Conservation (phyloP, 2,888 invertebrate species). For the Opisthograptis luteolata region DNA sequence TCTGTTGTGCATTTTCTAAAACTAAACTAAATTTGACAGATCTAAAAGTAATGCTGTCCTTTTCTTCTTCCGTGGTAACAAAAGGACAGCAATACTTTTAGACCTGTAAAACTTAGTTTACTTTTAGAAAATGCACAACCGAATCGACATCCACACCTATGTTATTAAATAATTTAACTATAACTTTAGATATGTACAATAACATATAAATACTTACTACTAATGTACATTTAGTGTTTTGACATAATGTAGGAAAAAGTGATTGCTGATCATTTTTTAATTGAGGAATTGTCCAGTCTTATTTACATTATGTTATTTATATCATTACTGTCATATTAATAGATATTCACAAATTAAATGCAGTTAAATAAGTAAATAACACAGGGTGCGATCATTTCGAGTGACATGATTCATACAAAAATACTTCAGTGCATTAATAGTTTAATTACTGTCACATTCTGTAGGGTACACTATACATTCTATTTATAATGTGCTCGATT, state of each 20-base stretch:
- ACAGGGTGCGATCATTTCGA: constrained; percentile 48
- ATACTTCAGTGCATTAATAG: constrained; percentile 2
- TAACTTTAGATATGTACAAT: constrained; percentile 32
- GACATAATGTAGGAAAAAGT: constrained; percentile 39
- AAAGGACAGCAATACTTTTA: no score
- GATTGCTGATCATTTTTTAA: constrained; percentile 45
- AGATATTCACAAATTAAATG: constrained; percentile 36
- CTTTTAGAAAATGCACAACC: no score
- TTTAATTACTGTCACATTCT: background rate
- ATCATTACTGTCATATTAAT: constrained; percentile 34
- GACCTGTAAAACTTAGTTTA: no score
- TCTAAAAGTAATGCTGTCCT: no score
- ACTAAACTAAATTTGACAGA: no score
- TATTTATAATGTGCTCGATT: constrained; percentile 39
- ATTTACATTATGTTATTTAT: constrained; percentile 38
- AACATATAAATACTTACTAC: constrained; percentile 38
- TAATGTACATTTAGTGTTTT: constrained; percentile 44
- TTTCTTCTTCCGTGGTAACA: no score
- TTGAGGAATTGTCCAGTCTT: constrained; percentile 45
- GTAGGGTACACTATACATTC: background rate
- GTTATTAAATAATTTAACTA: constrained; percentile 1
- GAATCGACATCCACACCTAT: background rate
- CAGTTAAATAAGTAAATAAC: constrained; percentile 14
- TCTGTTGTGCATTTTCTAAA: no score
- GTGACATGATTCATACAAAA: constrained; percentile 29